Evolutionary conservation across 2,113 vertebrate species (phyloP), one percentile per base, ranked within the genome.

Genomic region (Cyanocitta stelleri): DNA sequence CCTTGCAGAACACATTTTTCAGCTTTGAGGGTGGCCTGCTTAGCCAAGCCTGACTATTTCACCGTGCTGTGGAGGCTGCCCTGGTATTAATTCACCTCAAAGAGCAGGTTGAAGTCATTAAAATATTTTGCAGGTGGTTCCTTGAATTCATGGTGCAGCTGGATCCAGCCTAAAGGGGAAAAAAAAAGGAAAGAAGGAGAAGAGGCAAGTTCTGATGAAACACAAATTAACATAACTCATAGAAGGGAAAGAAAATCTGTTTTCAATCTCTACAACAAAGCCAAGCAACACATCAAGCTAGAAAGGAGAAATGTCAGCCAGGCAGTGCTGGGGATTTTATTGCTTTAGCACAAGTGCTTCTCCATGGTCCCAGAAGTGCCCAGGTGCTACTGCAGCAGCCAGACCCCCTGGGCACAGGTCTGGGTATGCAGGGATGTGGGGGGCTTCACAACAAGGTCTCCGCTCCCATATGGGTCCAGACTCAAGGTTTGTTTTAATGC

Each of bases 201-300:
- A 88, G 67, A 96, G 73, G 75, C 87, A 87, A 79, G 85, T 90
- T 93, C 93, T 96, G 94, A 90, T 95, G 95, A 86, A 95, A 96
- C 89, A 96, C 94, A 91, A 97, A 97, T 96, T 94, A 97, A 96
- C 80, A 35, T 95, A 96, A 94, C 79, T 95, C 87, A 89, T n/a
- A 79, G 80, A 92, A 77, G 48, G 68, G 61, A 91, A 90, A 93
- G 81, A 95, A 96, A 97, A 95, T 93, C 95, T 97, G 97, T 29
- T 96, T 96, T 96, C 89, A 96, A 97, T 97, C 93, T 89, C 77
- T 84, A 95, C 95, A 93, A 95, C 95, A 96, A 97, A 97, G 95
- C 77, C 89, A 80, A 95, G 93, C 80, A 94, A 93, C 95, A 78
- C 92, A 93, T 93, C 92, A 96, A 92, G 89, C 37, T 78, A 76